phyloP scores from a whole-genome alignment of 2,888 invertebrate genomes.

The Macrophya annulata region DNA sequence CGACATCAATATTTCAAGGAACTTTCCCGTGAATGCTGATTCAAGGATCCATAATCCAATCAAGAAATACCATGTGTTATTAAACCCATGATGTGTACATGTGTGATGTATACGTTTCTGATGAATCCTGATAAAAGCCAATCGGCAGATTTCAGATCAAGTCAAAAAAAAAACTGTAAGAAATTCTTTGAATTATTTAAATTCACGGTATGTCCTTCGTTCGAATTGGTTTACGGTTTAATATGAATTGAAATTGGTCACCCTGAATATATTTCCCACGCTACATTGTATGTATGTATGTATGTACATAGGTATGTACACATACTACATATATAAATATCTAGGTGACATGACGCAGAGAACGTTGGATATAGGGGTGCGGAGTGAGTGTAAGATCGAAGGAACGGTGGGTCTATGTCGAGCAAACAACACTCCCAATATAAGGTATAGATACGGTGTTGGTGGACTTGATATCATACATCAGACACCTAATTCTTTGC shows the following conservation, averaged over 20 bases:
- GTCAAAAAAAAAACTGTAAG: too few relatives aligned
- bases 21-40: neutral
- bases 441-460: neutral
- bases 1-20: neutral
- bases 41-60: neutral
- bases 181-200: neutral
- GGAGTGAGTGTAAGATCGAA: constrained; percentile 5
- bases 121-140: neutral
- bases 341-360: constrained; percentile 15
- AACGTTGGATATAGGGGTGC: neutral
- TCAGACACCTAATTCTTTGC: constrained; percentile 71
- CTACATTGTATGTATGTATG: neutral
- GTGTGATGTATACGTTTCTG: neutral
- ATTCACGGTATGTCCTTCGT: neutral
- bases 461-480: constrained; percentile 64
- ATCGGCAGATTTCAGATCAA: neutral
- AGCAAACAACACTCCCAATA: constrained; percentile 17
- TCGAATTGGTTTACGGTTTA: neutral
- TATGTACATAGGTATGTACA: too few relatives aligned
- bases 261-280: neutral
- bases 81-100: too few relatives aligned
- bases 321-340: neutral
- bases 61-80: neutral
- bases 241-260: neutral
- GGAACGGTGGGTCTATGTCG: neutral